Conservation (phyloP, 2,797 vertebrate genomes). For the Vultur gryphus region DNA sequence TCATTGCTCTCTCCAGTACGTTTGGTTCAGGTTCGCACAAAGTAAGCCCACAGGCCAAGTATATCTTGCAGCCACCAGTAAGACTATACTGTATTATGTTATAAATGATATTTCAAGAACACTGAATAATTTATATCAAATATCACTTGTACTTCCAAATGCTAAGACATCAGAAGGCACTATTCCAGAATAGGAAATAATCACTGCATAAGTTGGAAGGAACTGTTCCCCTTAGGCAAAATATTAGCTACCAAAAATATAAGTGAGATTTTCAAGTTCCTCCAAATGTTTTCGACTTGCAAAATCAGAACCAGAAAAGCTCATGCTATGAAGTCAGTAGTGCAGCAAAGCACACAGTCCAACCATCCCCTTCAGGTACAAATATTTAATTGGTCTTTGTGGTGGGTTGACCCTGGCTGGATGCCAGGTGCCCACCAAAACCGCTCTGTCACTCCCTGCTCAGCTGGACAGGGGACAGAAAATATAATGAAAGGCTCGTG, state of each 20-base stretch:
- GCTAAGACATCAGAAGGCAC: slow-evolving; percentile 53
- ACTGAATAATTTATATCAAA: slow-evolving; percentile 63
- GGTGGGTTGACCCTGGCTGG: too few relatives aligned
- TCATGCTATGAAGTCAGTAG: neutral
- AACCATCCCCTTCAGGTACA: neutral
- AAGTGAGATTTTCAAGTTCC: slow-evolving; percentile 46
- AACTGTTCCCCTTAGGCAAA: slow-evolving; percentile 42
- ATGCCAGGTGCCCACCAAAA: too few relatives aligned
- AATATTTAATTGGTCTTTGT: neutral
- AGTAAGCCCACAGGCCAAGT: neutral
- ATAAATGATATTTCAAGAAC: slow-evolving; percentile 54
- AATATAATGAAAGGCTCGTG: too few relatives aligned
- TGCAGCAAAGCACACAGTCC: neutral
- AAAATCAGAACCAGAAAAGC: slow-evolving; percentile 16
- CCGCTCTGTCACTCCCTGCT: too few relatives aligned
- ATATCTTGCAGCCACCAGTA: neutral
- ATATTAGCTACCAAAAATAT: slow-evolving; percentile 63
- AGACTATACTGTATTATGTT: slow-evolving; percentile 6
- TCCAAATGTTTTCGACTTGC: slow-evolving; percentile 23
- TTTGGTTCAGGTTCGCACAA: neutral
- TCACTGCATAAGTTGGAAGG: slow-evolving; percentile 36
- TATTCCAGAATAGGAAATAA: slow-evolving; percentile 47
- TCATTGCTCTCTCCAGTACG: neutral
- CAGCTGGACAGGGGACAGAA: too few relatives aligned
- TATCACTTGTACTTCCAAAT: slow-evolving; percentile 58